Conservation (phyloP, 2,888 invertebrate species). For the Stenolophus ochropezus region DNA sequence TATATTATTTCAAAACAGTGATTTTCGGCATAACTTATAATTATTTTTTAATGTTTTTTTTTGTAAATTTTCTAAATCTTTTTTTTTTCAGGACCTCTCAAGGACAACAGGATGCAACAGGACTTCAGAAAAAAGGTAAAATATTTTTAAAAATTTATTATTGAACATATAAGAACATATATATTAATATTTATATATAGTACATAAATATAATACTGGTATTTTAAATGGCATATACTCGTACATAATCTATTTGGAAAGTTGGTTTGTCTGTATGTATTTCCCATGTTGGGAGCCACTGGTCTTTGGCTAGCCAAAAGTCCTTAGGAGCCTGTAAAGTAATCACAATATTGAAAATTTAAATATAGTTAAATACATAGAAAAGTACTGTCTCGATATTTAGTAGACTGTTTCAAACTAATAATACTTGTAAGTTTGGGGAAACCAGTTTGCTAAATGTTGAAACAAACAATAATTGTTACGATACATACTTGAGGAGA, state of each 20-base stretch:
- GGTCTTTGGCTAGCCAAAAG: conserved; percentile 78
- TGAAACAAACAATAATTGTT: too few species aligned
- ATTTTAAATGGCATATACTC: conserved; percentile 78
- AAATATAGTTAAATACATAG: too few species aligned
- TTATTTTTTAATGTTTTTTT: too few species aligned
- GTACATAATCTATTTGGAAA: conserved; percentile 81
- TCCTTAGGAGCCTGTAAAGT: conserved; percentile 74
- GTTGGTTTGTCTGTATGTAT: conserved; percentile 73
- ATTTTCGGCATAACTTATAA: too few species aligned
- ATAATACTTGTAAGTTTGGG: too few species aligned
- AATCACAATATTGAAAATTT: not conserved
- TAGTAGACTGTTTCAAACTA: too few species aligned
- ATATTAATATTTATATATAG: too few species aligned
- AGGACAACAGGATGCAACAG: not conserved
- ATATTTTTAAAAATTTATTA: not conserved
- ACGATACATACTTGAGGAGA: conserved; percentile 74
- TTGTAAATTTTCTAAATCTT: too few species aligned
- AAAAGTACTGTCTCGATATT: too few species aligned
- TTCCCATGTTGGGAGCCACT: conserved; percentile 79
- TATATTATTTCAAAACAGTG: too few species aligned
- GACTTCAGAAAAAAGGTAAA: not conserved
- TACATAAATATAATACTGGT: not conserved
- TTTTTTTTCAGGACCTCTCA: not conserved
- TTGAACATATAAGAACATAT: not conserved
- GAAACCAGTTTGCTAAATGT: too few species aligned